These are phyloP conservation scores for Trachelipus rathkii DNA, from an alignment of 1,140 invertebrate species.

Conservation along the genomic window DNA sequence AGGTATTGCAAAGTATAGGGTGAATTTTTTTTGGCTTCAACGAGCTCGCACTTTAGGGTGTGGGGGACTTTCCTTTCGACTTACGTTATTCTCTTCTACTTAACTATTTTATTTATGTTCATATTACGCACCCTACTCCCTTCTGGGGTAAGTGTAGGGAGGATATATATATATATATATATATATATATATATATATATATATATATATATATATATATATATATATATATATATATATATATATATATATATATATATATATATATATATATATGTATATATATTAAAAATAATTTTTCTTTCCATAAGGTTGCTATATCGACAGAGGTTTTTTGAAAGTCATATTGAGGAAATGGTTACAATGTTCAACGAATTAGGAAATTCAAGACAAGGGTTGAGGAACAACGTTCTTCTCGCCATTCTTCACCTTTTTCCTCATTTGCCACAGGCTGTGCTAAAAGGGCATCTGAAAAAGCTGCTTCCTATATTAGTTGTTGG, in stretches of 20 bases:
- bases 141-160: too few relatives aligned
- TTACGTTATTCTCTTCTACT: too few relatives aligned
- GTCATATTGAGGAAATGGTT: not conserved
- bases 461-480: not conserved
- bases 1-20: too few relatives aligned
- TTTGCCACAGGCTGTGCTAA: not conserved
- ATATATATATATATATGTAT: not conserved
- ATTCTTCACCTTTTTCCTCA: not conserved
- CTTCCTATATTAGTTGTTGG: not conserved
- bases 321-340: not conserved
- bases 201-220: constrained; percentile 4
- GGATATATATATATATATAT: not conserved
- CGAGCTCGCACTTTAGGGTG: too few relatives aligned
- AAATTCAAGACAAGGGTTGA: not conserved
- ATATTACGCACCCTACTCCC: too few relatives aligned
- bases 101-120: too few relatives aligned
- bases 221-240: not conserved
- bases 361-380: not conserved
- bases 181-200: constrained; percentile 6
- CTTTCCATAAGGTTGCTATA: not conserved
- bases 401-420: not conserved
- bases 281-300: not conserved
- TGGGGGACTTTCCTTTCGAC: too few relatives aligned
- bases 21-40: too few relatives aligned
- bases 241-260: constrained; percentile 10